Conservation (phyloP, 2,888 invertebrate genomes). For the Tipula lateralis region DNA sequence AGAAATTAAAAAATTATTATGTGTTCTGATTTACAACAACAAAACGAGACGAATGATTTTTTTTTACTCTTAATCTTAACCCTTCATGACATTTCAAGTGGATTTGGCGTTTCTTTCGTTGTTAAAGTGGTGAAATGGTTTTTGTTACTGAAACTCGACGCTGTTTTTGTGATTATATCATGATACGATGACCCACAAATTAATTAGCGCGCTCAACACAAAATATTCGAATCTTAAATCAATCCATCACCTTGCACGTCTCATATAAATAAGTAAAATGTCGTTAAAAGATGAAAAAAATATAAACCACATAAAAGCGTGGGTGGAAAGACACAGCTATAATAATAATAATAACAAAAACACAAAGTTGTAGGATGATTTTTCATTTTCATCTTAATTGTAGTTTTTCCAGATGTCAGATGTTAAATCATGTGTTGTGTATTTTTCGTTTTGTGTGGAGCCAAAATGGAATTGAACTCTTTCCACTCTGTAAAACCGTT, state of each 20-base stretch:
- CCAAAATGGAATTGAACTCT: slow-evolving; percentile 11
- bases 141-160: neutral
- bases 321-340: slow-evolving; percentile 19
- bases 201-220: neutral
- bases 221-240: neutral
- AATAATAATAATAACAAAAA: slow-evolving; percentile 9
- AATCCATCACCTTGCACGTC: neutral
- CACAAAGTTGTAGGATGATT: slow-evolving; percentile 19
- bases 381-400: slow-evolving; percentile 24
- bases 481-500: neutral
- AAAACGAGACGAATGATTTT: neutral
- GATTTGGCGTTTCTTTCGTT: neutral
- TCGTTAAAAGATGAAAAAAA: slow-evolving; percentile 24
- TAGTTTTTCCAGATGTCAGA: slow-evolving; percentile 24
- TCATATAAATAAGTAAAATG: slow-evolving; percentile 9
- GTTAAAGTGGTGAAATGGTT: neutral
- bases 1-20: slow-evolving; percentile 24
- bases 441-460: neutral
- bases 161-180: neutral
- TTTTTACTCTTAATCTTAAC: neutral
- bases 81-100: slow-evolving; percentile 24
- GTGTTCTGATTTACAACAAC: slow-evolving; percentile 11
- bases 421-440: neutral
- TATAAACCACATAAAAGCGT: neutral
- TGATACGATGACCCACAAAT: neutral